Evolutionary conservation across 2,888 invertebrate genomes (phyloP), one percentile per base, ranked within the genome.

Genomic region (Choreutis nemorana): DNA sequence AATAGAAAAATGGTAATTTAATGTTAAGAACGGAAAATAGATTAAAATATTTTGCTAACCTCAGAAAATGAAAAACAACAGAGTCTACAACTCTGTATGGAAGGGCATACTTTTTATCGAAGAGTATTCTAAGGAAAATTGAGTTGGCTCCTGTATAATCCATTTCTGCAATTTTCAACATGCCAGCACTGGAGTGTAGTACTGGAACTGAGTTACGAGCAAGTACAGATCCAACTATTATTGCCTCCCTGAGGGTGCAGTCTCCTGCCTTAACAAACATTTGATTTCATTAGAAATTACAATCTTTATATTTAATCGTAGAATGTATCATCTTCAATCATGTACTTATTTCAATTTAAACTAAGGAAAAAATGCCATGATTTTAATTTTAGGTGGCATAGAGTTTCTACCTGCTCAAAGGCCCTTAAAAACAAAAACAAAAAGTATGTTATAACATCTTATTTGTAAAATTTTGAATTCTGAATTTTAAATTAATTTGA

Each of bases 61-160:
- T 87, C 18, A 96, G 58, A 63, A 97, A 98, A 65, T 98, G 97
- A 55, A 91, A 91, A 2, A 97, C 95, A 4, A 95, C 87, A 8
- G 92, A 93, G 79, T 99, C 98, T 3, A 98, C 86, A 1, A 97
- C 98, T 48, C 93, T 83, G 63, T 91, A 97, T 0, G 98, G 98
- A 31, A 99, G 78, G 0, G 97, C 96, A 79, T 99, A 99, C 59
- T 97, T 96, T 68, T 99, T 99, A 57, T 98, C 97, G 38, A 99
- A 86, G 35, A 99, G 87, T 56, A 94, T 90, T 35, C 96, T 81
- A 31, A 99, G 81, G 56, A 99, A 95, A 50, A 98, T 93, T 16
- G 96, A 97, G 65, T 91, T 97, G 0, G 97, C 94, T 2, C 98
- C 98, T 13, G 89, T 91, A 55, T 97, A 97, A 47, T 92, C 94